Evolutionary conservation across 1,140 invertebrate genomes (phyloP), one percentile per base, ranked within the genome.

Genomic region (Battus philenor): DNA sequence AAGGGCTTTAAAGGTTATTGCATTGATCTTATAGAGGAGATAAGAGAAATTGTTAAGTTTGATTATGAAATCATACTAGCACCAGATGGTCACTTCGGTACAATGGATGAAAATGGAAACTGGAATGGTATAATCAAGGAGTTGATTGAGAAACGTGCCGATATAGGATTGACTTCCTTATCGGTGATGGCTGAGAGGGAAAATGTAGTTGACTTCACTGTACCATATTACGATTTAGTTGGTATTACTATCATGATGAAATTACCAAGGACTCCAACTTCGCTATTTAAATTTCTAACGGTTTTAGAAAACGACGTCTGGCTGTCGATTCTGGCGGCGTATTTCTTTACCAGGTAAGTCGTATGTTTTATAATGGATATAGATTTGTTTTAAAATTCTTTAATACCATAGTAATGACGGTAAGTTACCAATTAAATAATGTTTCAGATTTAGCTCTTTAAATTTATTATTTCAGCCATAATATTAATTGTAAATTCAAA

Each of bases 231-330:
- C 69, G 97, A 98, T 84, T 86, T 98, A 18, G 96, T 98, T 0
- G 97, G 97, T 0, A 95, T 97, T 11, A 95, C 94, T 0, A 98
- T 98, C 55, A 86, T 98, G 56, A 96, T 97, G 93, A 92, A 92
- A 60, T 90, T 94, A 61, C 91, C 93, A 0, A 91, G 92, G 58
- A 88, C 85, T 1, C 90, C 91, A 16, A 97, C 94, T 4, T 97
- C 96, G 0, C 87, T 99, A 2, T 98, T 99, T 81, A 98, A 98
- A 87, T 99, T 99, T 73, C 89, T 99, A 12, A 98, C 96, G 0
- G 98, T 99, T 2, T 84, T 99, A 43, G 97, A 99, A 76, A 93
- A 93, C 50, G 93, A 97, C 56, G 98, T 99, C 0, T 99, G 98
- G 98, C 88, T 96, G 4, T 98, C 96, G 61, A 98, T 99, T 64